Percentiles rank a stretch among this genome's conserved stretches.
Conservation (phyloP, 1,140 invertebrate species). For the Trypoxylus dichotomus region DNA sequence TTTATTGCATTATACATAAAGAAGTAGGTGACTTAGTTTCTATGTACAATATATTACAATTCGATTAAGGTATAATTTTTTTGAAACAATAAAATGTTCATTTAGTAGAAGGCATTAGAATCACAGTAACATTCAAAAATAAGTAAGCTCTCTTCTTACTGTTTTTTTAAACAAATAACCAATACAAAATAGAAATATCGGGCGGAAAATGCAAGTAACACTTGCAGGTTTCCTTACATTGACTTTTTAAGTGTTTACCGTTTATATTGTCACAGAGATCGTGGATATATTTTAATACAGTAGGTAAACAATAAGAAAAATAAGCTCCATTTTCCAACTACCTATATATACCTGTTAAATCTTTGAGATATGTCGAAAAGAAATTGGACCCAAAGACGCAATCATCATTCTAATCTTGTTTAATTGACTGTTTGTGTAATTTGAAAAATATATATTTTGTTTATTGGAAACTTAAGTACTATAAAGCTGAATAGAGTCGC, state of each 20-base stretch:
- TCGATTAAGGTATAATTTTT: neutral
- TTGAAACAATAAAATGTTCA: conserved; percentile 26
- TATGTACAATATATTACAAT: conserved; percentile 16
- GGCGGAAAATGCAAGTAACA: neutral
- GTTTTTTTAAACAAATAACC: conserved; percentile 3
- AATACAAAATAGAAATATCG: neutral
- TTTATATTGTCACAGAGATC: neutral
- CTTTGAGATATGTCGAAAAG: neutral
- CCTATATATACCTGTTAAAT: neutral
- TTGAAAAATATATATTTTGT: neutral
- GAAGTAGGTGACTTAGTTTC: conserved; percentile 11
- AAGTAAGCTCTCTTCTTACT: conserved; percentile 31
- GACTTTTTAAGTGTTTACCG: neutral
- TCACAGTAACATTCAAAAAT: conserved; percentile 33
- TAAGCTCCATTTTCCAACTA: neutral
- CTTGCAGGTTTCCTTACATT: neutral
- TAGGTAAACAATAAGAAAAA: no score
- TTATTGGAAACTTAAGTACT: neutral
- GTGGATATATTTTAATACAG: neutral
- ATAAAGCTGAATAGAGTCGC: neutral
- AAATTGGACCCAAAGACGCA: conserved; percentile 6
- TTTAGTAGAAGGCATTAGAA: conserved; percentile 33
- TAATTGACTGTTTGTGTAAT: conserved; percentile 1
- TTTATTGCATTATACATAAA: conserved; percentile 22
- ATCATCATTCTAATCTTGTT: neutral